These are phyloP conservation scores for Melolontha melolontha DNA, from an alignment of 2,888 invertebrate species.

Conservation along the genomic window DNA sequence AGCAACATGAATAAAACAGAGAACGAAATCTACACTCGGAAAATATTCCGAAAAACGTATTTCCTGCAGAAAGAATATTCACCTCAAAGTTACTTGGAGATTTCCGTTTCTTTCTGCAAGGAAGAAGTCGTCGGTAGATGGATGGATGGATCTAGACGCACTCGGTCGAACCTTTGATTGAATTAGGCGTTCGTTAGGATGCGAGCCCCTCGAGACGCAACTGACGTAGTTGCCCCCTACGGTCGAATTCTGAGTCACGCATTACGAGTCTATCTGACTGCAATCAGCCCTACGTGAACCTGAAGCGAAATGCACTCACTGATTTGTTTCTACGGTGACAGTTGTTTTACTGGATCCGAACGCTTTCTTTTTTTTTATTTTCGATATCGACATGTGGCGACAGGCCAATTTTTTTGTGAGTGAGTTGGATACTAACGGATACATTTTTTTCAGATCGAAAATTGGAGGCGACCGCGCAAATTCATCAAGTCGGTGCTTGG, in stretches of 20 bases:
- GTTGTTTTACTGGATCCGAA: too few species aligned
- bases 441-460: too few species aligned
- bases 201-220: constrained; percentile 60
- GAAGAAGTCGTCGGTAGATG: background rate
- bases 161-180: constrained; percentile 63
- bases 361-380: too few species aligned
- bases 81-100: constrained; percentile 15
- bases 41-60: background rate
- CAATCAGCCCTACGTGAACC: constrained; percentile 34
- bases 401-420: too few species aligned
- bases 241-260: constrained; percentile 52
- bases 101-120: constrained; percentile 4
- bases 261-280: constrained; percentile 45
- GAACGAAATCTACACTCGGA: too few species aligned
- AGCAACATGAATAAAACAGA: too few species aligned
- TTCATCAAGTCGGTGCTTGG: too few species aligned
- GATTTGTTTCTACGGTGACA: too few species aligned
- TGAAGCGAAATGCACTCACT: too few species aligned
- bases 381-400: too few species aligned
- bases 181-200: constrained; percentile 66
- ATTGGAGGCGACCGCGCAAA: too few species aligned
- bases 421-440: too few species aligned
- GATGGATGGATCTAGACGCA: constrained; percentile 47
- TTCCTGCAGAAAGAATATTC: constrained; percentile 1
- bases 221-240: constrained; percentile 56